phyloP scores from a whole-genome alignment of 1,140 invertebrate species.

The Cotesia typhae region DNA sequence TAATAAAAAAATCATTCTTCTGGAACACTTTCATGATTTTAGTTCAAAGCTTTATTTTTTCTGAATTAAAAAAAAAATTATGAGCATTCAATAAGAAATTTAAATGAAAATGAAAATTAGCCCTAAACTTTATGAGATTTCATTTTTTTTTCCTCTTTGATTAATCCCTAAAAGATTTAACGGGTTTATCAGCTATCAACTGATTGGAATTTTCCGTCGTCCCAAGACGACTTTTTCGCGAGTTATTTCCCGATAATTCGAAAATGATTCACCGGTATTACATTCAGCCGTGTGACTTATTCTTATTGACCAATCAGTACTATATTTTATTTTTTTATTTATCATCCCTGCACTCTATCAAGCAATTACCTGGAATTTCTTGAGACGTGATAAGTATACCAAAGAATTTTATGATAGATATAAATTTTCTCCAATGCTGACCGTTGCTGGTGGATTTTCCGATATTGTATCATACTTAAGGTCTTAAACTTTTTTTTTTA shows the following conservation, averaged over 20 bases:
- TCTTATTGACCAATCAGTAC: neutral
- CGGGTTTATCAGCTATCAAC: constrained; percentile 5
- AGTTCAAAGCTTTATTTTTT: too few relatives aligned
- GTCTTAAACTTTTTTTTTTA: constrained; percentile 15
- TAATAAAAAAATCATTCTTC: too few relatives aligned
- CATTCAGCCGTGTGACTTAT: neutral
- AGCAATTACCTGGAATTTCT: constrained; percentile 45
- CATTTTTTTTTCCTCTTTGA: too few relatives aligned
- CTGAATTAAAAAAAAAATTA: too few relatives aligned
- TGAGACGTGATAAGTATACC: constrained; percentile 40
- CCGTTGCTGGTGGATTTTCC: neutral
- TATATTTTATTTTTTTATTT: neutral
- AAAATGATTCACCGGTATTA: neutral
- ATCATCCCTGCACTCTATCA: constrained; percentile 33
- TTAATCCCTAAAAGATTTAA: neutral
- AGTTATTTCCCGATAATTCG: neutral
- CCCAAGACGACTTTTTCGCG: too few relatives aligned
- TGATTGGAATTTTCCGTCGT: constrained; percentile 8
- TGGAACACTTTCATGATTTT: too few relatives aligned
- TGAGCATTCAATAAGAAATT: too few relatives aligned
- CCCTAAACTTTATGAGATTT: too few relatives aligned
- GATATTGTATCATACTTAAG: neutral
- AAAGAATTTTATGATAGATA: constrained; percentile 16
- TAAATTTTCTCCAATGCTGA: neutral
- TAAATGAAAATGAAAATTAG: too few relatives aligned